Evolutionary conservation across 2,797 vertebrate genomes (phyloP).

Genomic region (Pterois miles): DNA sequence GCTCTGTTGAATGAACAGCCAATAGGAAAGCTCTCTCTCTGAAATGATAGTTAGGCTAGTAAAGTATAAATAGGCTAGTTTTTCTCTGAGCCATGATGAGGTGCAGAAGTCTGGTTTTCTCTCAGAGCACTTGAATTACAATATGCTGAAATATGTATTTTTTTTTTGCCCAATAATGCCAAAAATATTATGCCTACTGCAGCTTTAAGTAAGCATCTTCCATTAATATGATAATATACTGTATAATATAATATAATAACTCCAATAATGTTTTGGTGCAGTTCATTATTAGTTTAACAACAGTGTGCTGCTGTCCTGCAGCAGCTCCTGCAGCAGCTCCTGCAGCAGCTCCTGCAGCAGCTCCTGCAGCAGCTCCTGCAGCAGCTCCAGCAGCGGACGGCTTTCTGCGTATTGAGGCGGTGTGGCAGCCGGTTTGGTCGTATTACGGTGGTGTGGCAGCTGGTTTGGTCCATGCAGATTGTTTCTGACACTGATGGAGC

Average conservation of each 20-base stretch:
- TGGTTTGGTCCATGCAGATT: slow-evolving; percentile 67
- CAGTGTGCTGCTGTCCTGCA: slow-evolving; percentile 10
- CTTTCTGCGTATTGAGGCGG: not conserved
- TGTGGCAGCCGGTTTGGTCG: slow-evolving; percentile 70
- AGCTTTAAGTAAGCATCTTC: not conserved
- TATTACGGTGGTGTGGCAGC: slow-evolving; percentile 40
- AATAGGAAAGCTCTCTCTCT: too few relatives aligned
- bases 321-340: slow-evolving; percentile 32
- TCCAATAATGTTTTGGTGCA: not conserved
- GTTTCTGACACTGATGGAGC: slow-evolving; percentile 75
- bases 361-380: slow-evolving; percentile 31
- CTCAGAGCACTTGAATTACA: too few relatives aligned
- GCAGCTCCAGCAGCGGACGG: slow-evolving; percentile 21
- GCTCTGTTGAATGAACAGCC: too few relatives aligned
- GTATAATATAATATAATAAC: too few relatives aligned
- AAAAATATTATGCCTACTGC: too few relatives aligned
- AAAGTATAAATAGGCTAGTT: too few relatives aligned
- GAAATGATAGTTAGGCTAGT: too few relatives aligned
- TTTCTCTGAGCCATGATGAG: too few relatives aligned
- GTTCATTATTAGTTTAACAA: slow-evolving; percentile 1
- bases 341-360: slow-evolving; percentile 35
- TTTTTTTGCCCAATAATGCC: too few relatives aligned
- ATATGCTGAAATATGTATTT: too few relatives aligned
- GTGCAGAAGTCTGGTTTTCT: too few relatives aligned
- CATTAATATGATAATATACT: too few relatives aligned